phyloP scores from a whole-genome alignment of 1,140 invertebrate species.

The Aleiodes sp. region DNA sequence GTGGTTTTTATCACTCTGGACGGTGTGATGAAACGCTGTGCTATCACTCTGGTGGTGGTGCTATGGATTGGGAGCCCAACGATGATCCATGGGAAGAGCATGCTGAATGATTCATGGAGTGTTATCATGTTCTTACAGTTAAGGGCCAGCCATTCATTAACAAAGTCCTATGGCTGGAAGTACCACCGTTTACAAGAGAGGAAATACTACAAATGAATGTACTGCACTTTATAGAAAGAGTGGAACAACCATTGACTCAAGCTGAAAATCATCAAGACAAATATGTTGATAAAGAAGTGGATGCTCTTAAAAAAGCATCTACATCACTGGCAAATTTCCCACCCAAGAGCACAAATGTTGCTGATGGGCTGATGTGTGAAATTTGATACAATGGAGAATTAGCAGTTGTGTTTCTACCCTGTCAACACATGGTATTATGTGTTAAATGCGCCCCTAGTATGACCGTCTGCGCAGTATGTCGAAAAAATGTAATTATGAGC shows the following conservation, averaged over 20 bases:
- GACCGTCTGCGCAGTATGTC: constrained; percentile 83
- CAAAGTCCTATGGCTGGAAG: constrained; percentile 58
- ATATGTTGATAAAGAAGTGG: constrained; percentile 12
- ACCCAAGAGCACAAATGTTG: constrained; percentile 40
- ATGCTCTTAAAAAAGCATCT: neutral
- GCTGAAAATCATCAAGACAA: neutral
- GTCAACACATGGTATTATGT: constrained; percentile 89
- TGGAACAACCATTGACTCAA: constrained; percentile 42
- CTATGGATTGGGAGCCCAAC: constrained; percentile 86
- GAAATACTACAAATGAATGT: constrained; percentile 57
- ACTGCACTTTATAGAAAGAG: constrained; percentile 55
- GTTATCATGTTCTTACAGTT: constrained; percentile 76
- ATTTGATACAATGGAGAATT: constrained; percentile 85
- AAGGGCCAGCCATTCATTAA: constrained; percentile 79
- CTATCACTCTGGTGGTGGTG: constrained; percentile 85
- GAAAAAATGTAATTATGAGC: constrained; percentile 75
- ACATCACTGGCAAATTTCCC: neutral
- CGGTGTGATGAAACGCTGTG: constrained; percentile 85
- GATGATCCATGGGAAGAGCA: constrained; percentile 92
- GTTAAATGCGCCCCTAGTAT: constrained; percentile 82
- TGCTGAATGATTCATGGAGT: constrained; percentile 84
- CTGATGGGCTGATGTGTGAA: constrained; percentile 73
- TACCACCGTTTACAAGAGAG: constrained; percentile 52
- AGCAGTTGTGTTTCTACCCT: constrained; percentile 87
- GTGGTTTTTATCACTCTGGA: constrained; percentile 92